Conservation (phyloP, 2,888 invertebrate species). For the Chaitophorus viminalis region DNA sequence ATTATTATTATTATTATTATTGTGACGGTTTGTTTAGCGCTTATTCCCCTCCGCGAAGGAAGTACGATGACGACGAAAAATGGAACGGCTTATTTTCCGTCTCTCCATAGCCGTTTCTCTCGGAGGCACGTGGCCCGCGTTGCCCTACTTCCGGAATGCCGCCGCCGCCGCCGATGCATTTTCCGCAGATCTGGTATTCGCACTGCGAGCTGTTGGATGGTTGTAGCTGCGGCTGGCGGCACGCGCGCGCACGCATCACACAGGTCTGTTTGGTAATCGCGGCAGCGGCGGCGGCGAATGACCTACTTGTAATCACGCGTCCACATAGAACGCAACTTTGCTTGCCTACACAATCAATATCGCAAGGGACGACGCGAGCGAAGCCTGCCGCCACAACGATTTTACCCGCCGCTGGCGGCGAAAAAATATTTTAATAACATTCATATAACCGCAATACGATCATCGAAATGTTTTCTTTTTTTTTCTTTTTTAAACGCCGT, state of each 20-base stretch:
- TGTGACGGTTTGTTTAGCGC: too few relatives aligned
- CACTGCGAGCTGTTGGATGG: not conserved
- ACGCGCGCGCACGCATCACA: constrained; percentile 35
- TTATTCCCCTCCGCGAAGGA: too few relatives aligned
- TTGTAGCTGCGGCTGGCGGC: not conserved
- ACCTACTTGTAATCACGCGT: constrained; percentile 60
- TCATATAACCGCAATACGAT: too few relatives aligned
- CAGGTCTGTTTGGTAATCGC: constrained; percentile 40
- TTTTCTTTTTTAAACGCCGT: not conserved
- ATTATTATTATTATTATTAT: too few relatives aligned
- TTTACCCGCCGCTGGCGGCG: not conserved
- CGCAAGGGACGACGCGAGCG: constrained; percentile 53
- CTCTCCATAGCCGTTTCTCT: not conserved
- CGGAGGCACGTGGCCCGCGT: constrained; percentile 55
- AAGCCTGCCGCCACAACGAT: constrained; percentile 9
- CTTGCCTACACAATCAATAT: constrained; percentile 61
- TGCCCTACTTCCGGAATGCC: constrained; percentile 56
- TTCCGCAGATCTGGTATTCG: constrained; percentile 26
- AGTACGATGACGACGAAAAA: not conserved
- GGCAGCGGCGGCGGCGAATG: constrained; percentile 34
- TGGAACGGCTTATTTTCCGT: not conserved
- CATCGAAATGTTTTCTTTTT: not conserved
- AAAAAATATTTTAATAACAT: too few relatives aligned
- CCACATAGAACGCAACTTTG: constrained; percentile 45
- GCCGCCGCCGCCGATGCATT: constrained; percentile 30